Conservation (phyloP, 2,888 invertebrate genomes). For the Acleris laterana region DNA sequence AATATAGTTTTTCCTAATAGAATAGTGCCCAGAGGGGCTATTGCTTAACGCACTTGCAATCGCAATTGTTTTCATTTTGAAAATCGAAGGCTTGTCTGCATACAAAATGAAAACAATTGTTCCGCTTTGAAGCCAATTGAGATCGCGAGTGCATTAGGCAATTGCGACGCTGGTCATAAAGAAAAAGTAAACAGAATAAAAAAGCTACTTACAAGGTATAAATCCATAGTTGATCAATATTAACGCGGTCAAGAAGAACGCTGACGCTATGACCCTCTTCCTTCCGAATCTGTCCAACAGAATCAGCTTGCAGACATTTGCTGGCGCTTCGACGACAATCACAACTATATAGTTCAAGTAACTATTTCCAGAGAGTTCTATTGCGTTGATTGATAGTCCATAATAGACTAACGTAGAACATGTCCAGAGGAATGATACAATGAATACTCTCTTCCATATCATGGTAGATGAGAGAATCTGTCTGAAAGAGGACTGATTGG, state of each 20-base stretch:
- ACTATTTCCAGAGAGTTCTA: conserved; percentile 89
- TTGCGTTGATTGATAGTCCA: conserved; percentile 91
- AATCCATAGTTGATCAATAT: conserved; percentile 86
- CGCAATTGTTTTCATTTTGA: no score
- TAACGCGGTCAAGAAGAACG: conserved; percentile 86
- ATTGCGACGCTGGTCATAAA: no score
- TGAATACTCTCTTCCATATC: conserved; percentile 85
- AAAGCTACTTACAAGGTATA: conserved; percentile 77
- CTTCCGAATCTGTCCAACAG: conserved; percentile 87
- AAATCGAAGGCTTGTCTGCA: no score
- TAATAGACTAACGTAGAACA: conserved; percentile 92
- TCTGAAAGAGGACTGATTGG: conserved; percentile 69
- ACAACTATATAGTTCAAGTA: conserved; percentile 90
- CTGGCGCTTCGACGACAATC: conserved; percentile 89
- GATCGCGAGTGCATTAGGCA: no score
- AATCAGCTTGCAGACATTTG: conserved; percentile 86
- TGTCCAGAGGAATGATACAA: conserved; percentile 90
- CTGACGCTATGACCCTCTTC: conserved; percentile 85
- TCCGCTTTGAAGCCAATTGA: no score
- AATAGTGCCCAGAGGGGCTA: no score
- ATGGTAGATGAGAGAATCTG: conserved; percentile 74
- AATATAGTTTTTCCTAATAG: no score
- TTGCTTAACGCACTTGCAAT: no score
- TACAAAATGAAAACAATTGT: no score
- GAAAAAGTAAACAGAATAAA: not conserved